Conservation (phyloP, 2,113 vertebrate species). For the Crotalus tigris region DNA sequence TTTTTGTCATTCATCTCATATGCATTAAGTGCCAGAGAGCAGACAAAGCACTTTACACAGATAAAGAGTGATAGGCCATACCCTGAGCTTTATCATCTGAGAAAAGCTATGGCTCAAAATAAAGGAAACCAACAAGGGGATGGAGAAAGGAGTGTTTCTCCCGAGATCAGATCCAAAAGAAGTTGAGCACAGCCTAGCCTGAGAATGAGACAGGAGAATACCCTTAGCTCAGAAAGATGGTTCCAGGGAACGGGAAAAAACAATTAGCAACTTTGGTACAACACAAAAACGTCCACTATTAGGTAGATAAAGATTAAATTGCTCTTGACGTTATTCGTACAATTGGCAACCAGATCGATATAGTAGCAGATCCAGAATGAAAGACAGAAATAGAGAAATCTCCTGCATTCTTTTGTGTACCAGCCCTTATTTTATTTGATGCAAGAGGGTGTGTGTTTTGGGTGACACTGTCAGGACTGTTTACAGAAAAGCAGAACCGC, state of each 20-base stretch:
- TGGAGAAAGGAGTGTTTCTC: neutral
- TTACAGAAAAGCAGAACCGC: no score
- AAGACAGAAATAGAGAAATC: no score
- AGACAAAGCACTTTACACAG: neutral
- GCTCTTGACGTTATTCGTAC: neutral
- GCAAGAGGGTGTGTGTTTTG: no score
- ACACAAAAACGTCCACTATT: neutral
- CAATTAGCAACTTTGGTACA: neutral
- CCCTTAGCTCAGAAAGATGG: neutral
- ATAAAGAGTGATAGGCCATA: neutral
- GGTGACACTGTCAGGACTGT: no score
- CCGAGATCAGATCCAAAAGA: neutral
- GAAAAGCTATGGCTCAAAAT: neutral
- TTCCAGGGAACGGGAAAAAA: neutral
- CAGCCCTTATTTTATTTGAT: no score
- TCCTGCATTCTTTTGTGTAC: no score
- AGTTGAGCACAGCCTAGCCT: no score
- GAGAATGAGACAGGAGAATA: neutral
- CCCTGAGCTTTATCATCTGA: neutral
- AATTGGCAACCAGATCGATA: neutral
- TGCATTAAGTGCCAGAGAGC: neutral
- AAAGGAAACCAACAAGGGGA: neutral
- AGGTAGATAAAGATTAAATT: neutral
- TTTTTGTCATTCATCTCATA: no score
- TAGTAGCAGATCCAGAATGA: neutral